Base-by-base conservation (phyloP, 23 tunicate species). In the Trididemnum miniatum region DNA sequence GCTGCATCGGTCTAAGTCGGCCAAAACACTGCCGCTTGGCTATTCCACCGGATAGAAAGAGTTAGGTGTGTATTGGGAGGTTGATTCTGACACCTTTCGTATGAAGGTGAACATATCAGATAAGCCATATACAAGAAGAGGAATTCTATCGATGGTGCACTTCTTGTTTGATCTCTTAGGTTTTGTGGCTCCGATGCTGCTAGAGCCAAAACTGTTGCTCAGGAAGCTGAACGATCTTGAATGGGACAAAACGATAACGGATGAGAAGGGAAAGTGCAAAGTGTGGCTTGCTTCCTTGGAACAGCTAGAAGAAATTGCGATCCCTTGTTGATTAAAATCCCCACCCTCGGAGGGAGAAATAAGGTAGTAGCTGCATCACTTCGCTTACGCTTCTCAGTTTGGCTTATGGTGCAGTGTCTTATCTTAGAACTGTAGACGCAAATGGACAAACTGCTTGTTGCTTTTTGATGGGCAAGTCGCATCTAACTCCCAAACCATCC, bases 361-460 rank as follows among this genome's bases (percentile, higher is more conserved):
- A 15, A 44, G 15, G 25, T 62, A 62, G 5, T 22, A 62, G n/a
- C 67, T 62, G 15, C 67, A 62, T n/a, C 67, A 62, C 29, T 62
- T 62, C 25, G 25, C 67, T 12, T 22, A 62, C 28, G 67, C 67
- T 5, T 62, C 67, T 62, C 25, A 24, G 5, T 62, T n/a, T 20
- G 5, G 67, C 67, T 62, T 62, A 62, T 25, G 67, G 67, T 12
- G 67, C 24, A 62, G 67, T 30, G 40, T 71, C 44, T 25, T 71
- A 71, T 30, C 18, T 71, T 4, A 34, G 76, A 34, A 71, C 40
- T 27, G 76, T 7, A 20, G 44, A 71, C 12, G 20, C 7, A 7
- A 15, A 27, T 25, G 44, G 40, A 15, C 3, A 22, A 18, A 62
- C 22, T 24, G 3, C 4, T 5, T 22, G 25, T 20, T 22, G 24